Percentiles rank a stretch among this genome's conserved stretches.
These are phyloP conservation scores for Sebastolobus altivelis DNA, from an alignment of 2,797 vertebrate genomes.

Conservation along the genomic window DNA sequence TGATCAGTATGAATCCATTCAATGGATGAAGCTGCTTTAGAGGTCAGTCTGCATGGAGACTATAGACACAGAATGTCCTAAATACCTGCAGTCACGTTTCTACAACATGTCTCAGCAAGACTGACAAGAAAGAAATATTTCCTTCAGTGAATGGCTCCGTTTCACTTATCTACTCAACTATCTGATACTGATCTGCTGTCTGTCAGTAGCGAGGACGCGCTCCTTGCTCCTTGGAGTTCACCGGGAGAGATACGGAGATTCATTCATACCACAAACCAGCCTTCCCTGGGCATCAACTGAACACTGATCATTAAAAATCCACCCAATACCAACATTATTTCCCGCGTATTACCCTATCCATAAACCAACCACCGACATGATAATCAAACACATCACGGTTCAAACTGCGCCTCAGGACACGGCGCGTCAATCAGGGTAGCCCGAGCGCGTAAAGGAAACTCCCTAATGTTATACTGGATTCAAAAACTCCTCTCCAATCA, in stretches of 20 bases:
- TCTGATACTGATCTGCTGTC: not conserved
- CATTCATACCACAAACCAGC: not conserved
- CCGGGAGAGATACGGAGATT: not conserved
- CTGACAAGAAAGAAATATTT: not conserved
- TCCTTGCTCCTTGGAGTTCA: not conserved
- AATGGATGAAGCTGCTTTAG: not conserved
- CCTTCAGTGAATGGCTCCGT: not conserved
- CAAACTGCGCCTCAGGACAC: not conserved
- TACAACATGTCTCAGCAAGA: not conserved
- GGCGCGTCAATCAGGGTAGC: not conserved
- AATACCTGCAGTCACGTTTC: not conserved
- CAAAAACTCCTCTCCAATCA: not conserved
- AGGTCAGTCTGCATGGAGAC: rapidly evolving
- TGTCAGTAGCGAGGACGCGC: not conserved
- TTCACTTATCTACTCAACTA: not conserved
- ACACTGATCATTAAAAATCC: not conserved
- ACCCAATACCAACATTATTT: not conserved
- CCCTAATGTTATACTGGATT: rapidly evolving
- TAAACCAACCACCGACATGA: not conserved
- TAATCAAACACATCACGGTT: not conserved
- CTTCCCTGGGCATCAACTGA: not conserved
- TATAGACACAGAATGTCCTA: not conserved
- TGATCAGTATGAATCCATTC: too few relatives aligned
- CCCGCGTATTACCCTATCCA: not conserved
- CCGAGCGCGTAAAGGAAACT: too few relatives aligned